A percentile compares a stretch with the other conserved stretches of the same genome.
Conservation (phyloP, 2,888 invertebrate species). For the Teleogryllus oceanicus region DNA sequence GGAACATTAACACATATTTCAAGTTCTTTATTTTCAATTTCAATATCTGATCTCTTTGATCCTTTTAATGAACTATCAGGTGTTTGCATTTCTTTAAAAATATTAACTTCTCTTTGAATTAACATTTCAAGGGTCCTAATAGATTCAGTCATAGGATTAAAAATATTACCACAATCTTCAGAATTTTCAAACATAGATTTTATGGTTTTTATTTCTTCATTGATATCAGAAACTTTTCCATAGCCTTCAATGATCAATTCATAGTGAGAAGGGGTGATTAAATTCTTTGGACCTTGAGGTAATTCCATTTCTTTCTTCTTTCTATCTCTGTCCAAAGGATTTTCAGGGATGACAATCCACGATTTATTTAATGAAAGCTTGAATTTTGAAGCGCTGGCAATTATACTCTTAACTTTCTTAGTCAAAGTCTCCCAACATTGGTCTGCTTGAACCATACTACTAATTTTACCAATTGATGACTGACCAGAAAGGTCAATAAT, state of each 20-base stretch:
- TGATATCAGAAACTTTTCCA: neutral
- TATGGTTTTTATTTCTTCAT: neutral
- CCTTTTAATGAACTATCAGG: neutral
- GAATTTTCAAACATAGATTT: neutral
- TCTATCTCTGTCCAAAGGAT: neutral
- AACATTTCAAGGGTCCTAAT: neutral
- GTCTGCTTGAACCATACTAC: conserved; percentile 30
- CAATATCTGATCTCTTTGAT: neutral
- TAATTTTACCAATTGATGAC: neutral
- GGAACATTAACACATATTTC: neutral
- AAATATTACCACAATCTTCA: neutral
- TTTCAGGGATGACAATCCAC: neutral
- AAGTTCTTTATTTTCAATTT: conserved; percentile 1
- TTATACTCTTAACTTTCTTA: conserved; percentile 27
- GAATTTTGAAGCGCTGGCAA: conserved; percentile 22
- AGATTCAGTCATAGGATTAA: neutral
- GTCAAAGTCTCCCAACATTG: conserved; percentile 29
- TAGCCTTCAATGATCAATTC: conserved; percentile 4
- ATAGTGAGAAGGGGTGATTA: conserved; percentile 22
- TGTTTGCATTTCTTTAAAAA: neutral
- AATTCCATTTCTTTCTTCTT: neutral
- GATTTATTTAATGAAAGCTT: conserved; percentile 20
- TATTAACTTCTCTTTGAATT: neutral
- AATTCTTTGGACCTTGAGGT: neutral
- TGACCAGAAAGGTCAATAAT: neutral